Evolutionary conservation across 1,140 invertebrate genomes (phyloP), one percentile per base, ranked within the genome.

Genomic region (Eubasilissa regina): DNA sequence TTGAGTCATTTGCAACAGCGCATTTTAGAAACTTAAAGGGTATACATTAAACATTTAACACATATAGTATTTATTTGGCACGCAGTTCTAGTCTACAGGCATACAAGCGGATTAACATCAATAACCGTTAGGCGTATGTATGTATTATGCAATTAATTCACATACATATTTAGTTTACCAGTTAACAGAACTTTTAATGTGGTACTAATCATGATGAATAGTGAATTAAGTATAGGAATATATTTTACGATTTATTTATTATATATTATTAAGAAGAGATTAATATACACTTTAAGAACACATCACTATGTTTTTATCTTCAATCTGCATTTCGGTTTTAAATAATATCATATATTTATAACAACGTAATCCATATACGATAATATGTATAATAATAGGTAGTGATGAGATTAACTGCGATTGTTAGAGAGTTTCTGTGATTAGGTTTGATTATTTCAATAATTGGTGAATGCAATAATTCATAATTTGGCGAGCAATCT

Each of bases 41-140:
- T 3, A 35, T 62, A 62, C 60, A 62, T 25, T 11, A 48, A 73
- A 53, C 51, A 73, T 73, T 55, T 6, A 73, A 73, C 70, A 73
- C 70, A 73, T 73, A 73, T 70, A 68, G 35, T 68, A 35, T 62
- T 58, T 25, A 81, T 81, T 81, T 81, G 77, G 77, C 80, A 78
- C 80, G 76, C 64, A 12, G 25, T 72, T 60, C 77, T 81, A 81
- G 45, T 21, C 80, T 81, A 81, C 53, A 75, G 21, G 75, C 75
- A 47, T 53, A 7, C n/a, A 75, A 76, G 75, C 75, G 21, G 44
- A 76, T 64, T 62, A 62, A 62, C 60, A 62, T 11, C 60, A 13
- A 62, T 43, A 43, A 62, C 25, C 35, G 55, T 62, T 62, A 44
- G 19, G 60, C 60, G 35, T 62, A 62, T 25, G 35, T 35, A 35